phyloP scores from a whole-genome alignment of 1,140 invertebrate genomes.

The Sarcophaga peregrina region DNA sequence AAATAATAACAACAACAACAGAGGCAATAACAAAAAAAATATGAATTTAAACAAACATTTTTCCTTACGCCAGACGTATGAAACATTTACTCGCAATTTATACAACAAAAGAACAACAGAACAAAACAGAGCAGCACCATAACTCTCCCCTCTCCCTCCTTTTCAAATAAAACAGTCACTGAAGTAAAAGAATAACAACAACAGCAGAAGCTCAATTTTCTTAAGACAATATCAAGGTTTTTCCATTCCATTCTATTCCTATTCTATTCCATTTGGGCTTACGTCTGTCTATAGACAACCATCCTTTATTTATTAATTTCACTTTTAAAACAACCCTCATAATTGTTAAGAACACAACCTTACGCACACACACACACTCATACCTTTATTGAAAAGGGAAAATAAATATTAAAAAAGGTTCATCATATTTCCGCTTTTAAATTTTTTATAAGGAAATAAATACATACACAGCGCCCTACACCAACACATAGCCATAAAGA shows the following conservation, averaged over 20 bases:
- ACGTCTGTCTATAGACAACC: no score
- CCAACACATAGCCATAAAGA: not conserved
- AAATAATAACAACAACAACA: not conserved
- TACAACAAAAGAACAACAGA: constrained; percentile 26
- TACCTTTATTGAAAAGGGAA: not conserved
- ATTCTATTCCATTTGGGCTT: no score
- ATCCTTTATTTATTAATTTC: constrained; percentile 16
- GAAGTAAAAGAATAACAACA: not conserved
- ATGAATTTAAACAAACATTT: constrained; percentile 1
- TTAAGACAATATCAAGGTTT: not conserved
- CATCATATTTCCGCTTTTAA: not conserved
- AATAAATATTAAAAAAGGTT: constrained; percentile 6
- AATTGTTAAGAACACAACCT: no score
- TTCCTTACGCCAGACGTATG: not conserved
- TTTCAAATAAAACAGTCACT: not conserved
- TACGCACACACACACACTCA: not conserved
- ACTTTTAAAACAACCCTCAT: not conserved
- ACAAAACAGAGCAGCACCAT: not conserved
- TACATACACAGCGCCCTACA: not conserved
- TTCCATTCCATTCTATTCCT: not conserved
- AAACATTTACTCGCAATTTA: constrained; percentile 31
- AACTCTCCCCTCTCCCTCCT: not conserved
- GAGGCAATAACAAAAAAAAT: not conserved
- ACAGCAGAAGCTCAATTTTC: not conserved
- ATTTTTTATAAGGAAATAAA: not conserved